Percentiles rank a stretch among this genome's conserved stretches.
Evolutionary conservation across 2,113 vertebrate genomes (phyloP).

Genomic region (Paracanthobrama guichenoti): DNA sequence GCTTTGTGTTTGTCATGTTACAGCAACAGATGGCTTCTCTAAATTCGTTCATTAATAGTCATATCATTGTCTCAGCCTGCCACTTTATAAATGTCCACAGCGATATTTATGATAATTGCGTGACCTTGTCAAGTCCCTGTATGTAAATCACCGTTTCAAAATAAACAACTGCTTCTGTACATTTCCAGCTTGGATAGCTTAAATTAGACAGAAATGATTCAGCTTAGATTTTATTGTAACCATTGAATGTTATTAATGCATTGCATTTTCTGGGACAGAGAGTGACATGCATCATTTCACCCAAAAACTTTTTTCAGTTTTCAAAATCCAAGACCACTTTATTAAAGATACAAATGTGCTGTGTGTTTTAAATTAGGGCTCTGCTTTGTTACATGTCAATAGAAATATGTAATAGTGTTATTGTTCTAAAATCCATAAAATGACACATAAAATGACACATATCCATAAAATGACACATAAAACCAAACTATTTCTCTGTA

Average conservation of each 20-base stretch:
- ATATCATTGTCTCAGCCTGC: conserved; percentile 20
- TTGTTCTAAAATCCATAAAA: background rate
- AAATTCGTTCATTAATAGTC: conserved; percentile 23
- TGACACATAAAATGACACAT: background rate
- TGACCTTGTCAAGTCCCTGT: background rate
- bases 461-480: background rate
- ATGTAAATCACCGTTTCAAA: background rate
- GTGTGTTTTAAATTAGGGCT: background rate
- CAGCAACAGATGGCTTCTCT: conserved; percentile 40
- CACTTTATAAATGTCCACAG: conserved; percentile 11
- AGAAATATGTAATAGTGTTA: background rate
- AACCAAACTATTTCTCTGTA: background rate
- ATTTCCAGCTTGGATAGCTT: background rate
- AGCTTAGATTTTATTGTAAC: background rate
- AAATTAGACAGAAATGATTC: background rate
- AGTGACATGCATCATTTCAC: too few relatives aligned
- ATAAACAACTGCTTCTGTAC: background rate
- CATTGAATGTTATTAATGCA: background rate
- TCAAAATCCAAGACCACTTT: too few relatives aligned
- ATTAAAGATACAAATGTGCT: too few relatives aligned
- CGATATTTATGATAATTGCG: background rate
- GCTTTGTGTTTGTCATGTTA: conserved; percentile 43
- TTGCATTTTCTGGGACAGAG: too few relatives aligned
- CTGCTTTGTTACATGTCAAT: too few relatives aligned
- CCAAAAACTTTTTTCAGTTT: too few relatives aligned